Evolutionary conservation across 2,888 invertebrate species (phyloP).

Genomic region (Caenorhabditis japonica): DNA sequence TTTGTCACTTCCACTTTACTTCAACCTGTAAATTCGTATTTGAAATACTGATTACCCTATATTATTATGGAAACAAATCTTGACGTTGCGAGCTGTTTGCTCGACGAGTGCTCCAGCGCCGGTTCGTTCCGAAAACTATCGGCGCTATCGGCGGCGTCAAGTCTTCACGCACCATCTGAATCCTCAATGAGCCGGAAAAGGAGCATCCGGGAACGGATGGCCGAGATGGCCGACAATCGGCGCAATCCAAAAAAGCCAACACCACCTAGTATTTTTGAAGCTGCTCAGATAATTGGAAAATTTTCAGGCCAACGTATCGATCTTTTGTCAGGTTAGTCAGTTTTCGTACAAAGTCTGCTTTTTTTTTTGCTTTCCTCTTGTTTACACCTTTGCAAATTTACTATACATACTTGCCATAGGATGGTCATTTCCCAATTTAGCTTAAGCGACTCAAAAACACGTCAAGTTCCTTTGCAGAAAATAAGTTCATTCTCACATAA

Average conservation of each 20-base stretch:
- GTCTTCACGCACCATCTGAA: constrained; percentile 57
- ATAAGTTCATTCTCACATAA: constrained; percentile 19
- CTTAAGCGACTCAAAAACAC: constrained; percentile 8
- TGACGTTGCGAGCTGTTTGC: constrained; percentile 51
- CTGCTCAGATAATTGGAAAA: constrained; percentile 64
- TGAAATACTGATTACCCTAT: constrained; percentile 6
- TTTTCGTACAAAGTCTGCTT: background rate
- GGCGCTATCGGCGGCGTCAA: constrained; percentile 52
- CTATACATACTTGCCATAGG: background rate
- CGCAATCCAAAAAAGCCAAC: constrained; percentile 60
- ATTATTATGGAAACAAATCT: constrained; percentile 54
- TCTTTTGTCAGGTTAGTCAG: constrained; percentile 69
- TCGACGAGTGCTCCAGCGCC: constrained; percentile 52
- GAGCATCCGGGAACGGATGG: constrained; percentile 62
- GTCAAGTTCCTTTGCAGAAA: background rate
- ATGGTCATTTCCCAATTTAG: background rate
- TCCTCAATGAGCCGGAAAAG: constrained; percentile 61
- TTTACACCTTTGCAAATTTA: background rate
- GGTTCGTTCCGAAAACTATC: constrained; percentile 49
- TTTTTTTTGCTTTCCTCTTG: constrained; percentile 1
- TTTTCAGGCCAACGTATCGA: constrained; percentile 67
- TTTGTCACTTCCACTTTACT: background rate
- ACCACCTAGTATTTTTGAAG: constrained; percentile 66
- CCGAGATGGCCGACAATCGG: constrained; percentile 55
- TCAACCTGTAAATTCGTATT: too few species aligned